Evolutionary conservation across 2,113 vertebrate genomes (phyloP).

Genomic region (Misgurnus anguillicaudatus): DNA sequence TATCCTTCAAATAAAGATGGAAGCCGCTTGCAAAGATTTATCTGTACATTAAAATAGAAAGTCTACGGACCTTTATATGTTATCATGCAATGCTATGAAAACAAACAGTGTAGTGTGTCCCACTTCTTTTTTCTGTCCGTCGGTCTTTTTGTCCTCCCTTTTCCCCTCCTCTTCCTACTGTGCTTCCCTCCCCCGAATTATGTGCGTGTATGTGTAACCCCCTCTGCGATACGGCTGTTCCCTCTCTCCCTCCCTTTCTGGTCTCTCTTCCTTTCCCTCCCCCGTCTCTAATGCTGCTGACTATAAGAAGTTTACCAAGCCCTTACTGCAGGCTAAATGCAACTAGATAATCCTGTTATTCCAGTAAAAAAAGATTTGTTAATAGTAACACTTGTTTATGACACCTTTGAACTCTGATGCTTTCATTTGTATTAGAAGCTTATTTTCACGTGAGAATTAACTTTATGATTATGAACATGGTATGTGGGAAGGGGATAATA

Average conservation of each 20-base stretch:
- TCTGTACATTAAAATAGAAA: neutral
- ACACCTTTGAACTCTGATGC: neutral
- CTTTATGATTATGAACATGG: neutral
- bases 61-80: neutral
- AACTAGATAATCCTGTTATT: slow-evolving; percentile 27
- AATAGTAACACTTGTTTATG: neutral
- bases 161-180: slow-evolving; percentile 47
- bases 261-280: slow-evolving; percentile 31
- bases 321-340: slow-evolving; percentile 4
- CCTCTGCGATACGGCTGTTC: slow-evolving; percentile 25
- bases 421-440: neutral
- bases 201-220: slow-evolving; percentile 36
- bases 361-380: neutral
- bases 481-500: too few relatives aligned
- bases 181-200: slow-evolving; percentile 38
- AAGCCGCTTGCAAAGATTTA: slow-evolving; percentile 14
- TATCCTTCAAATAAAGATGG: neutral
- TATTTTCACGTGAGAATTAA: neutral
- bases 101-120: slow-evolving; percentile 34
- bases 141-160: slow-evolving; percentile 41
- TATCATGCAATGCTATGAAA: slow-evolving; percentile 35
- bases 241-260: neutral
- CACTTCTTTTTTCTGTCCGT: slow-evolving; percentile 27
- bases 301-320: slow-evolving; percentile 14
- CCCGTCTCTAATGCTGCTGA: slow-evolving; percentile 22